Evolutionary conservation across 2,113 vertebrate genomes (phyloP).

Genomic region (Entelurus aequoreus): DNA sequence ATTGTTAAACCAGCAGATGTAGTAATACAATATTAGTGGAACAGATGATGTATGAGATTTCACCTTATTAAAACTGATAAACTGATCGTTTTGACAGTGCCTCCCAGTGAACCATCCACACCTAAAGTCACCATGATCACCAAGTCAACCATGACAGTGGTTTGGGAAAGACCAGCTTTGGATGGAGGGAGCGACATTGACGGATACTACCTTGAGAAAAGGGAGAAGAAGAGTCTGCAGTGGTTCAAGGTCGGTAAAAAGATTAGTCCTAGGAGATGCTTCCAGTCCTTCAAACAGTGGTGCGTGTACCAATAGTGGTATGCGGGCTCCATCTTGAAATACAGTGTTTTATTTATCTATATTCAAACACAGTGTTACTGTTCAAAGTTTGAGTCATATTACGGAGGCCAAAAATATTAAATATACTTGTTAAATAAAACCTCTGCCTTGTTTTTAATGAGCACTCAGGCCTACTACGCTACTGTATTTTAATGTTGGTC

Average conservation of each 20-base stretch:
- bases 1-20: background rate
- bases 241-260: constrained; percentile 83
- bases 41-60: background rate
- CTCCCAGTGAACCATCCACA: constrained; percentile 86
- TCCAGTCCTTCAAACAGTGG: background rate
- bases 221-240: constrained; percentile 93
- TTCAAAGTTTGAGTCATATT: too few species aligned
- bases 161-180: constrained; percentile 85
- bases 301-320: too few species aligned
- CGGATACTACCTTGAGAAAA: constrained; percentile 93
- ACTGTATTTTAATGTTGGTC: too few species aligned
- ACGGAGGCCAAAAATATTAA: too few species aligned
- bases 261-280: background rate
- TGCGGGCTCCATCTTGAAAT: too few species aligned
- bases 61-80: constrained; percentile 3
- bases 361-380: too few species aligned
- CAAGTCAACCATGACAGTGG: constrained; percentile 91
- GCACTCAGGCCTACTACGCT: too few species aligned
- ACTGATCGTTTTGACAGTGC: constrained; percentile 68
- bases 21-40: background rate
- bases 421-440: too few species aligned
- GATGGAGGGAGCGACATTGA: constrained; percentile 93
- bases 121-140: constrained; percentile 89
- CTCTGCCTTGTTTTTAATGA: too few species aligned
- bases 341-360: too few species aligned